A percentile compares a stretch with the other conserved stretches of the same genome.
phyloP scores from a whole-genome alignment of 2,888 invertebrate species.

The Cylindroiulus punctatus region DNA sequence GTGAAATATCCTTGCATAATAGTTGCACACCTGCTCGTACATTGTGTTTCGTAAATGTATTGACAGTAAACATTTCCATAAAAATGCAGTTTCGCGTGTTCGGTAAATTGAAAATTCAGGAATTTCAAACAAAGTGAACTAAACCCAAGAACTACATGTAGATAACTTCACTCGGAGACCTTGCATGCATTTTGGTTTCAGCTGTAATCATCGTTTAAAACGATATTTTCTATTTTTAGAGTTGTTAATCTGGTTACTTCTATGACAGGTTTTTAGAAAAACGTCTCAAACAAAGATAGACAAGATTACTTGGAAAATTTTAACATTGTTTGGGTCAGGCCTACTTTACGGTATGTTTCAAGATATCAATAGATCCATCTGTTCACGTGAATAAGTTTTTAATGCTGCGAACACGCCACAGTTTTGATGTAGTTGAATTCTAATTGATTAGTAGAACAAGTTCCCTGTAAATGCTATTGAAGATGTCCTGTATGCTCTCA shows the following conservation, averaged over 20 bases:
- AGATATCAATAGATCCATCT: background rate
- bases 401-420: background rate
- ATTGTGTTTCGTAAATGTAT: background rate
- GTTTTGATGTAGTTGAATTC: background rate
- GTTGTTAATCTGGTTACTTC: too few species aligned
- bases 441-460: constrained; percentile 31
- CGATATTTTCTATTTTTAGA: too few species aligned
- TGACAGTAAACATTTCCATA: background rate
- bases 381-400: constrained; percentile 6
- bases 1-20: background rate
- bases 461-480: background rate
- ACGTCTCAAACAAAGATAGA: background rate
- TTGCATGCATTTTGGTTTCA: too few species aligned
- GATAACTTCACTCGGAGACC: background rate
- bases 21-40: background rate
- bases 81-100: background rate
- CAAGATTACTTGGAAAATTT: too few species aligned
- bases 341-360: background rate
- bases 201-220: too few species aligned
- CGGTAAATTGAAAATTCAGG: background rate
- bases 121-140: background rate
- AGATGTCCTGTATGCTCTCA: background rate
- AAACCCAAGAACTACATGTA: background rate
- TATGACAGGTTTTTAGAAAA: too few species aligned
- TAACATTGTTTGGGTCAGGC: too few species aligned